phyloP scores from a whole-genome alignment of 2,113 vertebrate species.

The Leucosticte australis region DNA sequence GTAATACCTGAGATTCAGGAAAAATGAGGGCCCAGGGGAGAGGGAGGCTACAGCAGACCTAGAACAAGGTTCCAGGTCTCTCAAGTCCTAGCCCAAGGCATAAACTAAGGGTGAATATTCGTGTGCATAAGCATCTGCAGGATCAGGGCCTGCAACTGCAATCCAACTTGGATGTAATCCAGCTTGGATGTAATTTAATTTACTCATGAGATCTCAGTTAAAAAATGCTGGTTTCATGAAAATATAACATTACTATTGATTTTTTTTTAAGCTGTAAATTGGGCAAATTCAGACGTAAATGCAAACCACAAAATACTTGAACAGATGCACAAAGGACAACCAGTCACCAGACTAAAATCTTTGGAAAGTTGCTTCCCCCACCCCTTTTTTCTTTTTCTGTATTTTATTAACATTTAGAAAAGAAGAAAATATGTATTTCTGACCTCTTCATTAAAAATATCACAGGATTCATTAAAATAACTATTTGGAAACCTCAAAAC shows the following conservation, averaged over 20 bases:
- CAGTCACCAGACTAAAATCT: slow-evolving; percentile 53
- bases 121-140: not conserved
- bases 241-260: slow-evolving; percentile 66
- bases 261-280: slow-evolving; percentile 67
- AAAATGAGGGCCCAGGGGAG: not conserved
- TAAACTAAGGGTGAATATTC: not conserved
- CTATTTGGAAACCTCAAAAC: slow-evolving; percentile 41
- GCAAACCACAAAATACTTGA: slow-evolving; percentile 71
- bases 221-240: slow-evolving; percentile 64
- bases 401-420: slow-evolving; percentile 44
- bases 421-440: slow-evolving; percentile 33
- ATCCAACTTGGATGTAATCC: slow-evolving; percentile 49
- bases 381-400: slow-evolving; percentile 25
- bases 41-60: not conserved
- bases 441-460: slow-evolving; percentile 56
- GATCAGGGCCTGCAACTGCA: not conserved
- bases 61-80: slow-evolving; percentile 51
- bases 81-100: not conserved
- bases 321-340: slow-evolving; percentile 62
- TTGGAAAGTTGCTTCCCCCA: slow-evolving; percentile 26
- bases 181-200: slow-evolving; percentile 60
- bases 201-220: slow-evolving; percentile 56
- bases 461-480: slow-evolving; percentile 35
- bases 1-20: not conserved
- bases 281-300: slow-evolving; percentile 68